Evolutionary conservation across 2,113 vertebrate genomes (phyloP).

Genomic region (Oreochromis aureus): DNA sequence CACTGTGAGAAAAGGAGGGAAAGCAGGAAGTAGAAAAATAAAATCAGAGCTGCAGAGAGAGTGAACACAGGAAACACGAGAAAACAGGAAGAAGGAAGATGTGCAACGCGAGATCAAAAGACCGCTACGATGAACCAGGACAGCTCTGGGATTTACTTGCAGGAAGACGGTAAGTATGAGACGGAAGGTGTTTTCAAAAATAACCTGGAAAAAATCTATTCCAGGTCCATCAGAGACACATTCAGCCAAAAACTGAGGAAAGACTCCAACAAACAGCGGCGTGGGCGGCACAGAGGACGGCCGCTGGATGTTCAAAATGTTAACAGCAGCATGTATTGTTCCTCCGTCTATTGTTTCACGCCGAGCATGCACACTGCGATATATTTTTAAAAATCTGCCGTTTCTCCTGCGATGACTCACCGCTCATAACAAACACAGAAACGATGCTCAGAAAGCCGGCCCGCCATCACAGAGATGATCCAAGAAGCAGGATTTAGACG

Average conservation of each 20-base stretch:
- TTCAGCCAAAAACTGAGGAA: neutral
- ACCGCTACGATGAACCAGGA: neutral
- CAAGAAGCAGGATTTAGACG: accelerated
- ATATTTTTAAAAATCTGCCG: neutral
- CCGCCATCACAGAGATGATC: neutral
- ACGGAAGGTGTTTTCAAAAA: neutral
- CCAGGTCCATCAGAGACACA: neutral
- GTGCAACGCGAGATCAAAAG: accelerated
- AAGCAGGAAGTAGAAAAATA: neutral
- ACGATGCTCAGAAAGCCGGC: neutral
- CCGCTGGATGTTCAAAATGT: neutral
- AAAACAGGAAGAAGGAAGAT: neutral
- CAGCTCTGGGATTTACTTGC: neutral
- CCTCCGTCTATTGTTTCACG: neutral
- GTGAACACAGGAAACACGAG: neutral
- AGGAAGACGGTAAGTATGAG: neutral
- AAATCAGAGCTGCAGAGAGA: neutral
- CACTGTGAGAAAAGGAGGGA: neutral
- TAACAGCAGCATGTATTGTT: neutral
- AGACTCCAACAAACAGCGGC: neutral
- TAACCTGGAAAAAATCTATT: neutral
- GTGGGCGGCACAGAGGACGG: neutral
- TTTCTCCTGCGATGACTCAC: neutral
- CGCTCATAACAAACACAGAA: neutral
- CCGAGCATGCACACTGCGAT: neutral